Percentiles rank a stretch among this genome's conserved stretches.
These are phyloP conservation scores for Drosophila varians DNA, from an alignment of 1,140 invertebrate species.

Conservation along the genomic window DNA sequence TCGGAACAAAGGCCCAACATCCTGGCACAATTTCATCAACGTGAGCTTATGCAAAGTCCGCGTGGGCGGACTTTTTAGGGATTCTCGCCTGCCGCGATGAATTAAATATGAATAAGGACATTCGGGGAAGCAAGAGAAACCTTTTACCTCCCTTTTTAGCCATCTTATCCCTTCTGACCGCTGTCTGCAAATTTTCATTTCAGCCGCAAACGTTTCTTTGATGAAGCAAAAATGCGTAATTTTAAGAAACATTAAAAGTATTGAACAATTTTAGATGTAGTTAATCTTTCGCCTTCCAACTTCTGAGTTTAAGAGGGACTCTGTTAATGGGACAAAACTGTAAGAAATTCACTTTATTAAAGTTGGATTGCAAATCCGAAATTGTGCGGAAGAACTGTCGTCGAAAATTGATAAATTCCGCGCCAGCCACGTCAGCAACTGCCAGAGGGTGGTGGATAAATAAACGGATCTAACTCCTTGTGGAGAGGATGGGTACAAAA, in stretches of 20 bases:
- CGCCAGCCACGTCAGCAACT: conserved; percentile 44
- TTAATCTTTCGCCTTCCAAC: neutral
- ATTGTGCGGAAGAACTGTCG: conserved; percentile 26
- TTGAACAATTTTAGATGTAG: conserved; percentile 10
- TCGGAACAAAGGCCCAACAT: conserved; percentile 11
- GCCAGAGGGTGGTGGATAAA: conserved; percentile 17
- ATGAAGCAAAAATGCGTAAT: conserved; percentile 1
- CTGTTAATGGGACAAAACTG: neutral
- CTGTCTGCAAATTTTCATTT: conserved; percentile 15
- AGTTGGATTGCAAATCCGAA: conserved; percentile 7
- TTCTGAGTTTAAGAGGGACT: neutral
- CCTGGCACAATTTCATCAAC: conserved; percentile 30
- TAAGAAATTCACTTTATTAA: neutral
- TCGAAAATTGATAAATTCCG: conserved; percentile 47
- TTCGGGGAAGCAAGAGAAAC: conserved; percentile 10
- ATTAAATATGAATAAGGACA: conserved; percentile 39
- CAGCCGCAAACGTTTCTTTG: conserved; percentile 19
- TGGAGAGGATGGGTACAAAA: neutral
- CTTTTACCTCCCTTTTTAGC: conserved; percentile 2
- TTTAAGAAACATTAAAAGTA: neutral
- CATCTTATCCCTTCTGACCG: conserved; percentile 4
- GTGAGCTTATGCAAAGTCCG: conserved; percentile 44
- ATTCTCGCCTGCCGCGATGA: conserved; percentile 14
- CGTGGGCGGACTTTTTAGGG: conserved; percentile 32
- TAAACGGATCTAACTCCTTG: conserved; percentile 1